Evolutionary conservation across 2,888 invertebrate species (phyloP).

Genomic region (Cynaeus angustus): DNA sequence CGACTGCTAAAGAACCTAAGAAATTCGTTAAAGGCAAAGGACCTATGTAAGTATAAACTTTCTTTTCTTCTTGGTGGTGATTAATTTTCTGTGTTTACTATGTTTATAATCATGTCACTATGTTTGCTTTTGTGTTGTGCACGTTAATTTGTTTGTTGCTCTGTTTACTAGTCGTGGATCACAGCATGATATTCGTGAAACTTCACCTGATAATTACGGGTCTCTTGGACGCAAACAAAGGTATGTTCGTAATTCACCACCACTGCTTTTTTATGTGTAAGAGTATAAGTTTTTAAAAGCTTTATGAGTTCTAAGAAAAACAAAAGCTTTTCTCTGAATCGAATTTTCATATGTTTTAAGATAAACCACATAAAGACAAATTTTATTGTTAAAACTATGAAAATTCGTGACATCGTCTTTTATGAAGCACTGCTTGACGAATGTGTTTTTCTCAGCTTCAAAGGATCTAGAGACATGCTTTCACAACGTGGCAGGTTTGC

Average conservation of each 20-base stretch:
- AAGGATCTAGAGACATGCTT: constrained; percentile 77
- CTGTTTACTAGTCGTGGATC: constrained; percentile 79
- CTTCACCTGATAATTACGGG: constrained; percentile 83
- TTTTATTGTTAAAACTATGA: too few species aligned
- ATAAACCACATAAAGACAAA: too few species aligned
- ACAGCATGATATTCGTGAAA: constrained; percentile 83
- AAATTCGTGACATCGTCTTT: too few species aligned
- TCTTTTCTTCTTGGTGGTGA: neutral
- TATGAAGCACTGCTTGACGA: constrained; percentile 49
- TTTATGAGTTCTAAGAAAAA: too few species aligned
- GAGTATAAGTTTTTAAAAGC: too few species aligned
- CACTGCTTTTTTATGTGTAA: constrained; percentile 5
- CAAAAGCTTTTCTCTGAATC: too few species aligned
- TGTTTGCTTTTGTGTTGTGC: constrained; percentile 56
- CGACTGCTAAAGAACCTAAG: constrained; percentile 74
- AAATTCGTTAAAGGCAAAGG: constrained; percentile 79
- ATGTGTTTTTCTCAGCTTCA: constrained; percentile 73
- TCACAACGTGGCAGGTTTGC: constrained; percentile 73
- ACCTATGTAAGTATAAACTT: constrained; percentile 71
- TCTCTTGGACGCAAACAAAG: constrained; percentile 82
- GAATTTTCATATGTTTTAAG: too few species aligned
- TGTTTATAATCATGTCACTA: constrained; percentile 11
- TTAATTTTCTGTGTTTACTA: constrained; percentile 45
- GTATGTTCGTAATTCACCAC: constrained; percentile 73
- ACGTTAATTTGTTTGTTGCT: constrained; percentile 62